Conservation (phyloP, 1,140 invertebrate species). For the Zaprionus capensis region DNA sequence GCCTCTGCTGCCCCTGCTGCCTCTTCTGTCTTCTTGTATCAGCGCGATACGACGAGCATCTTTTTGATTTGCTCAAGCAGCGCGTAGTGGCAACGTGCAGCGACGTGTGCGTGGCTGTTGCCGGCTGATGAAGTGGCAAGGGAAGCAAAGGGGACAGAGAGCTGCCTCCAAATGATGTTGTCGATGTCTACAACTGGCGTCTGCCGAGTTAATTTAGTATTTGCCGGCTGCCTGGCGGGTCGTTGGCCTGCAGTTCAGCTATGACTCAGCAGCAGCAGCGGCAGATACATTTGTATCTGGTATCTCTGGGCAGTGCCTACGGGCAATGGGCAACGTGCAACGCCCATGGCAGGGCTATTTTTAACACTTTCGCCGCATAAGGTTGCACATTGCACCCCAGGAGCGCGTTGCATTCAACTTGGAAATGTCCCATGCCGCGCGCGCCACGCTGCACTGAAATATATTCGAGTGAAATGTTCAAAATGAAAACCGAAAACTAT, state of each 20-base stretch:
- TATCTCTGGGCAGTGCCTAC: conserved; percentile 37
- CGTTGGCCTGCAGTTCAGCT: conserved; percentile 69
- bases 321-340: conserved; percentile 32
- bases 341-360: conserved; percentile 68
- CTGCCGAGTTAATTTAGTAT: conserved; percentile 56
- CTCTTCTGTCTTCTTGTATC: conserved; percentile 1
- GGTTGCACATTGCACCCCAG: conserved; percentile 68
- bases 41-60: conserved; percentile 29
- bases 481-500: conserved; percentile 29
- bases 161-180: conserved; percentile 64
- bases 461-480: conserved; percentile 35
- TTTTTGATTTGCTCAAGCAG: conserved; percentile 28
- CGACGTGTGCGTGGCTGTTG: conserved; percentile 26
- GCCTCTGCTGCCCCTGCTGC: not conserved
- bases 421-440: conserved; percentile 73
- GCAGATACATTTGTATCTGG: conserved; percentile 13
- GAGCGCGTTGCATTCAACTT: conserved; percentile 56
- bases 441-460: conserved; percentile 36
- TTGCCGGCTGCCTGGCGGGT: conserved; percentile 46
- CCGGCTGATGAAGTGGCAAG: no score
- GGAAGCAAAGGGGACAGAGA: no score
- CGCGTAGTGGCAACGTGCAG: conserved; percentile 3
- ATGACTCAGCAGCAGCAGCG: conserved; percentile 31
- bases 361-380: conserved; percentile 72
- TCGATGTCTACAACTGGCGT: conserved; percentile 57